These are phyloP conservation scores for Chloroceryle amazona DNA, from an alignment of 2,797 vertebrate species.

Conservation along the genomic window DNA sequence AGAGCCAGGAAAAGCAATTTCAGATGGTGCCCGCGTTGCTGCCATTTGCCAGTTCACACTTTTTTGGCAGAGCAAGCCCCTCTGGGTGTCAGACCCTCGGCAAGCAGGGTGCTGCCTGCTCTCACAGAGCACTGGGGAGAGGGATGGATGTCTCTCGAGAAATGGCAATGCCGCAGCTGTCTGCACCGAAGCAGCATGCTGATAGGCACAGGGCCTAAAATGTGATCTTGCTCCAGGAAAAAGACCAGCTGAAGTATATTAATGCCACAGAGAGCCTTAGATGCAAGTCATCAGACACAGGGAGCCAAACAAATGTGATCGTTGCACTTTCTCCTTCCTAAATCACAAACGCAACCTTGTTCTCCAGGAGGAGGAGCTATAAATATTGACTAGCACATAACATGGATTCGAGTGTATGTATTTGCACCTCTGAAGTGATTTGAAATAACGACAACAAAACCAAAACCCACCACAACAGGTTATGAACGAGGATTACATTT, in stretches of 20 bases:
- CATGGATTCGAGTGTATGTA: neutral
- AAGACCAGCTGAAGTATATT: neutral
- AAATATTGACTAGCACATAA: rapidly evolving
- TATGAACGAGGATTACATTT: neutral
- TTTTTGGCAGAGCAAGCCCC: neutral
- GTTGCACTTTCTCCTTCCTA: neutral
- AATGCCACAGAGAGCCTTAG: neutral
- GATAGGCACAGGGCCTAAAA: neutral
- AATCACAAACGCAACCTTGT: neutral
- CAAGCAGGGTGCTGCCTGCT: neutral
- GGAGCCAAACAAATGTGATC: neutral
- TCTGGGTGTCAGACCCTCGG: neutral
- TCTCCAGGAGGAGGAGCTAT: neutral
- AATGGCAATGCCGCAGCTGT: rapidly evolving
- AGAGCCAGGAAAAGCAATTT: neutral
- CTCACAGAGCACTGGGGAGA: too few relatives aligned
- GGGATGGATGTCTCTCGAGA: neutral
- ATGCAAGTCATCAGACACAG: neutral
- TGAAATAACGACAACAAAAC: neutral
- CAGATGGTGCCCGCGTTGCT: neutral
- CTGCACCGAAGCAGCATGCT: neutral
- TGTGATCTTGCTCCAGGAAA: neutral
- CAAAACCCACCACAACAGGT: neutral
- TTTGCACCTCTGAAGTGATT: neutral
- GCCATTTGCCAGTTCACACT: rapidly evolving